These are phyloP conservation scores for Nemurella pictetii DNA, from an alignment of 2,888 invertebrate species.

Conservation along the genomic window DNA sequence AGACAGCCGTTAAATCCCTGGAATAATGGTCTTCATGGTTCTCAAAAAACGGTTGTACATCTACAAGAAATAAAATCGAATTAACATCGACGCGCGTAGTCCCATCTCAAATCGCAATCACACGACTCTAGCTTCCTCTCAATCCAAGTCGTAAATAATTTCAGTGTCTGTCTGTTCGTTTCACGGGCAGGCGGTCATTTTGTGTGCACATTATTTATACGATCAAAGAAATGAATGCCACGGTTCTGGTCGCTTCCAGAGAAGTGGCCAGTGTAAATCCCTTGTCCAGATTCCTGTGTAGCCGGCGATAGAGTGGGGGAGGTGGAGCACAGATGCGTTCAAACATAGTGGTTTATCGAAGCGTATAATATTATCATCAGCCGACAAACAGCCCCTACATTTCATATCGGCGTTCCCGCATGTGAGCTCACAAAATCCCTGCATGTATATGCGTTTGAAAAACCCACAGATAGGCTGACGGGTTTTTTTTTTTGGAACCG, in stretches of 20 bases:
- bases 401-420: neutral
- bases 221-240: neutral
- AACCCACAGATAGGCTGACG: neutral
- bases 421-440: neutral
- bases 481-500: neutral
- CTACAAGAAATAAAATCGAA: too few species aligned
- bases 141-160: neutral
- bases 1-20: too few species aligned
- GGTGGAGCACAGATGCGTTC: neutral
- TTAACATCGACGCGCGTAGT: too few species aligned
- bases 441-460: neutral
- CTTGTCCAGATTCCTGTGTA: neutral
- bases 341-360: neutral
- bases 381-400: neutral
- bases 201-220: neutral
- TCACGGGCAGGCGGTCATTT: neutral
- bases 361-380: neutral
- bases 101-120: too few species aligned
- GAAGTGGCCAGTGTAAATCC: neutral
- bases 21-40: too few species aligned
- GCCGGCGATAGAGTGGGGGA: neutral
- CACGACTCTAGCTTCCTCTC: neutral
- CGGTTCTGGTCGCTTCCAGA: neutral
- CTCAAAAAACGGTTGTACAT: too few species aligned
- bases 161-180: neutral